Base-by-base conservation (phyloP, 2,888 invertebrate species). In the Ephialtes manifestator region DNA sequence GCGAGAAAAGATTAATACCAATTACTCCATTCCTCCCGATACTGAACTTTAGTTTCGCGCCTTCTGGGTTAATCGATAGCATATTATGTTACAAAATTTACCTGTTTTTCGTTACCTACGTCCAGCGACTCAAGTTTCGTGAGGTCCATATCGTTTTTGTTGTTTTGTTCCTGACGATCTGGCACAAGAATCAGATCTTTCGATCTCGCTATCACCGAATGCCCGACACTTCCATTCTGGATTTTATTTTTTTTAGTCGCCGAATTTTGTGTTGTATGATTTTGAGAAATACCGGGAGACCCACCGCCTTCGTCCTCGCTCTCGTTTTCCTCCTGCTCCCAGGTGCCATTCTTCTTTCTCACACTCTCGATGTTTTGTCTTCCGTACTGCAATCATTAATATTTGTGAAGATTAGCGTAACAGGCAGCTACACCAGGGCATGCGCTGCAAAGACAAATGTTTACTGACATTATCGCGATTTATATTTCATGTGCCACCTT, bases 131-230 rank as follows among this genome's bases (percentile, higher is more conserved):
- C 65, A 11, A 43, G 35, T 65, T 39, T 65, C 39, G 18, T 20
- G 18, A 18, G 10, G 55, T 84, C 76, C 71, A 46, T 48, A 46
- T 90, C 86, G 82, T 94, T 93, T 60, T 95, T 95, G 51, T 95
- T 91, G 88, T 95, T 95, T 91, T 95, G 95, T 87, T 95, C 92
- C 84, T 96, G 96, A 2, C 97, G 96, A 84, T 97, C 97, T 0
- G 97, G 97, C 0, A 97, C 96, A 4, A 98, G 94, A 86, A 97
- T 97, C 35, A 96, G 92, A 92, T 97, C 97, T 80, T 97, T 97
- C 28, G 93, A 92, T 53, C 97, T 95, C 77, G 96, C 96, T 91
- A 97, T 97, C 71, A 97, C 96, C 1, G 95, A 95, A 92, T 95
- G 96, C 85, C 96, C 96, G 7, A 90, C 82, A n/a, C 89, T 74